Percentiles rank a stretch among this genome's conserved stretches.
phyloP scores from a whole-genome alignment of 2,888 invertebrate species.

The Metacarcinus magister region DNA sequence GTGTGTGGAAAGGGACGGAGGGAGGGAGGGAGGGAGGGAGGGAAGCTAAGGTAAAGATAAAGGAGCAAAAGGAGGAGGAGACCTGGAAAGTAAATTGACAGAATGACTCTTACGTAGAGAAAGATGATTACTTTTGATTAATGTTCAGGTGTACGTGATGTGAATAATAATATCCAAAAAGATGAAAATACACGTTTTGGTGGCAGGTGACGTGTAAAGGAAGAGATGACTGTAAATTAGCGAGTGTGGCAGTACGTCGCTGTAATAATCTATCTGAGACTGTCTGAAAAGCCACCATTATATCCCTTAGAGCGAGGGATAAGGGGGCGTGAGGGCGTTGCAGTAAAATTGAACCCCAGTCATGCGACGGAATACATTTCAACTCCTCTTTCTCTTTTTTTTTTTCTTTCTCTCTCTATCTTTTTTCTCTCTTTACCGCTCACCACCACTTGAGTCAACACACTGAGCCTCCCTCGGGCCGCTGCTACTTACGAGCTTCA shows the following conservation, averaged over 20 bases:
- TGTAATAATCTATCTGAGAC: background rate
- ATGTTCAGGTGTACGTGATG: background rate
- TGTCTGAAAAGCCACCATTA: background rate
- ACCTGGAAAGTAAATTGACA: background rate
- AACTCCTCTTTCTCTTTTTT: background rate
- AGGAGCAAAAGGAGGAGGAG: background rate
- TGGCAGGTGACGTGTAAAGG: background rate
- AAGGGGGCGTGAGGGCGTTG: background rate
- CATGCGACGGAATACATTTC: background rate
- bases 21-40: background rate
- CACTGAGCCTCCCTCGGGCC: background rate
- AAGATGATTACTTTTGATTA: background rate
- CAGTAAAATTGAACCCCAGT: background rate
- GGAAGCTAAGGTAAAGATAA: background rate
- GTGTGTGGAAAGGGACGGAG: background rate
- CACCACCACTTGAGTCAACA: background rate
- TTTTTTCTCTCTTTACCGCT: background rate
- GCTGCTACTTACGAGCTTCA: conserved; percentile 69
- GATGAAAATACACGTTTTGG: background rate
- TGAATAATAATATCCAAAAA: background rate
- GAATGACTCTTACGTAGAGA: background rate
- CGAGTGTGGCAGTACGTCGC: background rate
- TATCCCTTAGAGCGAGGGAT: background rate
- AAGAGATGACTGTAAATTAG: background rate
- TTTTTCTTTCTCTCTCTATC: background rate